A percentile compares a stretch with the other conserved stretches of the same genome.
phyloP scores from a whole-genome alignment of 2,113 vertebrate species.

The Mesitornis unicolor region DNA sequence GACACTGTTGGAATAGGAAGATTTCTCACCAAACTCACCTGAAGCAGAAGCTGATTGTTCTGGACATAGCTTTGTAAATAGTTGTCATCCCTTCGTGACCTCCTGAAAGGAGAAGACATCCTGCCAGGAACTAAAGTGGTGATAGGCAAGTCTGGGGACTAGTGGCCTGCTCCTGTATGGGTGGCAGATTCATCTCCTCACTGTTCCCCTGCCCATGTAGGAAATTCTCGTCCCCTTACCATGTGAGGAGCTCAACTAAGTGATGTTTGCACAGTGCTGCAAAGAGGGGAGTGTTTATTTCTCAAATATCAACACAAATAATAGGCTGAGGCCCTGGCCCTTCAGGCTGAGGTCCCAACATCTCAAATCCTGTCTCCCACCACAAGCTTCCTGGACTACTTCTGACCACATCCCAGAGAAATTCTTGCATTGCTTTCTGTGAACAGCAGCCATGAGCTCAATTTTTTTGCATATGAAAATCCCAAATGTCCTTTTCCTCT shows the following conservation, averaged over 20 bases:
- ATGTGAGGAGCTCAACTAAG: rapidly evolving
- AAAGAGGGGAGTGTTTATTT: not conserved
- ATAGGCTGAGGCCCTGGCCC: not conserved
- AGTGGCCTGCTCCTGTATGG: not conserved
- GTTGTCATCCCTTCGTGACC: not conserved
- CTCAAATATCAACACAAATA: not conserved
- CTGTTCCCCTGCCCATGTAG: not conserved
- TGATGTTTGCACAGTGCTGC: not conserved
- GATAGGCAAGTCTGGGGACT: not conserved
- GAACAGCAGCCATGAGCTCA: not conserved
- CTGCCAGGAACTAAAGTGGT: not conserved
- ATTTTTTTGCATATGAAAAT: not conserved
- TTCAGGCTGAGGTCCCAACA: not conserved
- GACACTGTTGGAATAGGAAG: not conserved
- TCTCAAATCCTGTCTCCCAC: not conserved
- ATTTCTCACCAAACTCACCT: not conserved
- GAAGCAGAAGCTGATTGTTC: not conserved
- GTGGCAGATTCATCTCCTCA: not conserved
- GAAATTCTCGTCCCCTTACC: not conserved
- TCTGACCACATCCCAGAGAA: not conserved
- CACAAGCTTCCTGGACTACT: not conserved
- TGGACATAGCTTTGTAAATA: not conserved
- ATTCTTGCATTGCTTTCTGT: not conserved
- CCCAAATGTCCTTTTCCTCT: not conserved
- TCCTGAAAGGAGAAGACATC: not conserved